These are phyloP conservation scores for Sorex araneus DNA, from an alignment of 2,113 vertebrate species.

Conservation along the genomic window DNA sequence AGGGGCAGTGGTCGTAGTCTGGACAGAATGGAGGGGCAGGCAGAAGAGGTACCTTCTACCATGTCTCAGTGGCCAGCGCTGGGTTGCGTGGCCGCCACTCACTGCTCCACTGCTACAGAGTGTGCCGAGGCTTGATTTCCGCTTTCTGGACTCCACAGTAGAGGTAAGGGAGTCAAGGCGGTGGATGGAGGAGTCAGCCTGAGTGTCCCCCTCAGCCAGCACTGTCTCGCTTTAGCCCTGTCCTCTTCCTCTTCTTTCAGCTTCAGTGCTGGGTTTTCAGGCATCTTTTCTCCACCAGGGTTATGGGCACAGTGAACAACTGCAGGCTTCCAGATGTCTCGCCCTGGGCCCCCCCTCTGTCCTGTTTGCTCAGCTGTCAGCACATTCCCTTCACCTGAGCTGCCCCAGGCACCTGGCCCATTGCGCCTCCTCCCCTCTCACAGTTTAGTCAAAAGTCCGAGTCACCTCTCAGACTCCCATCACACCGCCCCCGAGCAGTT, in stretches of 20 bases:
- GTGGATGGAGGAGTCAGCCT: background rate
- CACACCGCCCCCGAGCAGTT: background rate
- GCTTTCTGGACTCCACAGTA: background rate
- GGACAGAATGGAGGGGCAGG: background rate
- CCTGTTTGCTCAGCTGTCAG: background rate
- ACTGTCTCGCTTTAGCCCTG: background rate
- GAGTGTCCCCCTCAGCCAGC: background rate
- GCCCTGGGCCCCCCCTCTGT: background rate
- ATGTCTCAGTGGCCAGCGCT: background rate
- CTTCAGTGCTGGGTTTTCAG: background rate
- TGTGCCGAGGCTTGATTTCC: background rate
- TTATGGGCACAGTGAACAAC: background rate
- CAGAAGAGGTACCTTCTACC: background rate
- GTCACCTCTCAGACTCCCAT: background rate
- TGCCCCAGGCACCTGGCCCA: background rate
- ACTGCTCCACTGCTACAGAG: background rate
- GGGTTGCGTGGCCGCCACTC: background rate
- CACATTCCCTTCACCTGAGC: background rate
- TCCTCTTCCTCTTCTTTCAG: background rate
- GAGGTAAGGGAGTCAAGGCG: background rate
- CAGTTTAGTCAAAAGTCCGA: conserved; percentile 1
- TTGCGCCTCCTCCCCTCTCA: background rate
- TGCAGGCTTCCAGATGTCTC: background rate
- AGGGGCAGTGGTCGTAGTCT: background rate
- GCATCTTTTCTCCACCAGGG: background rate